Base-by-base conservation (phyloP, 92 coral and sea anemone genomes). In the Micromussa lordhowensis region DNA sequence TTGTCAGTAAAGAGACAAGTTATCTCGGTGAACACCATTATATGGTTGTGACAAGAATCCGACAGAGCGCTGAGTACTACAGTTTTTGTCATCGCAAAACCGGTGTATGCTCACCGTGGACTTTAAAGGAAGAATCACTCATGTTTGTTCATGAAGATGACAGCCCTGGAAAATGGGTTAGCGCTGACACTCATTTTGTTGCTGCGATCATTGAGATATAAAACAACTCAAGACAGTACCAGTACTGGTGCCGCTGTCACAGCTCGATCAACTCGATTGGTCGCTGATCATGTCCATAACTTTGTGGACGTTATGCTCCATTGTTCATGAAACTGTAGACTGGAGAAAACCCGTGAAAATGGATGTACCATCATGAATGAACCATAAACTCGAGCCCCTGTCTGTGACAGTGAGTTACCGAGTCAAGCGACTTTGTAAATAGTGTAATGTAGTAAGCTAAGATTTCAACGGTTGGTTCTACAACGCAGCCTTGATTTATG, bases 161-260 rank as follows among this genome's bases (percentile, higher is more conserved):
- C 18, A 92, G 92, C 16, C 83, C 86, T 32, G 95, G 96, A 2
- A 87, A 81, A 81, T 96, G 98, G 96, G 96, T 91, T 38, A 91
- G 82, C 81, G 90, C 92, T 68, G 96, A 95, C 87, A 85, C 92
- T 0, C 78, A 66, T 8, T 93, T 95, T 88, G 83, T 79, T 40
- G 96, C 94, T 49, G 96, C 98, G 12, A 14, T 95, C n/a, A 31
- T 92, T 49, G 82, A 68, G 58, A 72, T 73, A 38, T 84, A 48
- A 84, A 71, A 30, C 48, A 11, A 71, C 78, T 5, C 24, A 70
- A 80, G 54, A 21, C 30, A 59, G 38, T 82, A 17, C 17, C 13
- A 68, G 54, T 5, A 16, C 58, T 40, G 59, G 31, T 59, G n/a
- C n/a, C 18, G 72, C 49, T 22, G 73, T 79, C 75, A 22, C 81